phyloP scores from a whole-genome alignment of 2,888 invertebrate genomes.

The Incurvaria masculella region DNA sequence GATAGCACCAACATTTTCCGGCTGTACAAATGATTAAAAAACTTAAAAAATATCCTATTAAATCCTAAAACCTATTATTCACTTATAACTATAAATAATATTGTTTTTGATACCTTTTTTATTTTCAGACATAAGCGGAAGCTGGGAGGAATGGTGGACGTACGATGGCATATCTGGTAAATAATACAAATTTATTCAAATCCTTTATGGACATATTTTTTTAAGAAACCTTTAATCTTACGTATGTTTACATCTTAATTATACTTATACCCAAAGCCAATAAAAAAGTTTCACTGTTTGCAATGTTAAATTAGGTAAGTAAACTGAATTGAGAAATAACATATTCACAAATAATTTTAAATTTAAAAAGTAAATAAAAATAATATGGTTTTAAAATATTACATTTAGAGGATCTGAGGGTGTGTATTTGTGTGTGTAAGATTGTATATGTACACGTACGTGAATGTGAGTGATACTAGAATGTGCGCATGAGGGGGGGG shows the following conservation, averaged over 20 bases:
- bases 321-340: not conserved
- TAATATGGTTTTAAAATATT: too few relatives aligned
- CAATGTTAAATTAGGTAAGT: not conserved
- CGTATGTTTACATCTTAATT: not conserved
- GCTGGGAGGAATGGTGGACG: conserved; percentile 89
- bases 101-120: too few relatives aligned
- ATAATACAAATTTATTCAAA: conserved; percentile 8
- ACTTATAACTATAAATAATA: too few relatives aligned
- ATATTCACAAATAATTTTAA: not conserved
- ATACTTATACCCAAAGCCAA: not conserved
- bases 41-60: too few relatives aligned
- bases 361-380: not conserved
- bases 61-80: too few relatives aligned
- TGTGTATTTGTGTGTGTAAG: too few relatives aligned
- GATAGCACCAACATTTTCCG: too few relatives aligned
- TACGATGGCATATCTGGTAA: conserved; percentile 83
- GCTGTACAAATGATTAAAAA: too few relatives aligned
- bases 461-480: too few relatives aligned
- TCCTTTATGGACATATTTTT: not conserved
- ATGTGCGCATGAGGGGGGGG: too few relatives aligned
- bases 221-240: not conserved
- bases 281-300: not conserved
- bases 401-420: too few relatives aligned
- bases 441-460: too few relatives aligned
- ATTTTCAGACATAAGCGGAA: conserved; percentile 68